Evolutionary conservation across 2,888 invertebrate species (phyloP).

Genomic region (Embidobia sp.): DNA sequence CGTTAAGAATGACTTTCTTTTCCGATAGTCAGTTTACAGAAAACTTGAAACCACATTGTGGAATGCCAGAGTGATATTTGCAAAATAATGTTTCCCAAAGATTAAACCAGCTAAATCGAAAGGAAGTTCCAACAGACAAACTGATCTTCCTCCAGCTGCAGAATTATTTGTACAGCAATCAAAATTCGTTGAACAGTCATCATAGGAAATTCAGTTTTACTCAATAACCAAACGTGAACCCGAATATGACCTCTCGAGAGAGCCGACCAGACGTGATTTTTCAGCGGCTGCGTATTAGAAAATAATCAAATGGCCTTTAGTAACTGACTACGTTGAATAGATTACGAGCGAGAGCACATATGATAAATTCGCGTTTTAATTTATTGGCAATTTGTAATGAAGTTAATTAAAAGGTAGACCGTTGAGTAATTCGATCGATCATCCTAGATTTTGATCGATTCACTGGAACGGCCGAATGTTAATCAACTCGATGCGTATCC

Average conservation of each 20-base stretch:
- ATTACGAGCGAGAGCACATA: conserved; percentile 30
- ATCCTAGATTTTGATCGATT: conserved; percentile 11
- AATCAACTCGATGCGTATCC: not conserved
- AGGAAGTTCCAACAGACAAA: not conserved
- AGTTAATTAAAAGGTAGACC: conserved; percentile 17
- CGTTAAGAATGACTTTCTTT: conserved; percentile 23
- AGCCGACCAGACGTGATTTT: conserved; percentile 18
- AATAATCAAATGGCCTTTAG: conserved; percentile 44
- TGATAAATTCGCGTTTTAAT: conserved; percentile 28
- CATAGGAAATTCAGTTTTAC: conserved; percentile 1
- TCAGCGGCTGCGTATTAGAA: conserved; percentile 27
- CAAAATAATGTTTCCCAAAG: not conserved
- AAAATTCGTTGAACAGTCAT: conserved; percentile 3
- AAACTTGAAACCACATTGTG: conserved; percentile 9
- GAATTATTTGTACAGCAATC: not conserved
- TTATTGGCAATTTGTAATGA: conserved; percentile 24
- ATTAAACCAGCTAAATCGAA: too few relatives aligned
- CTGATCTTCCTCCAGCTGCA: too few relatives aligned
- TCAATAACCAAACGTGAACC: conserved; percentile 15
- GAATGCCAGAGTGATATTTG: not conserved
- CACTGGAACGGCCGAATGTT: not conserved
- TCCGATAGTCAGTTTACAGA: not conserved
- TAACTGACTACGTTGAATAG: conserved; percentile 13
- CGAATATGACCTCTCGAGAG: conserved; percentile 40
- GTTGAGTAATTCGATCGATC: conserved; percentile 10